Percentiles rank a stretch among this genome's conserved stretches.
Evolutionary conservation across 2,888 invertebrate genomes (phyloP).

Genomic region (Drosophila seclusa): DNA sequence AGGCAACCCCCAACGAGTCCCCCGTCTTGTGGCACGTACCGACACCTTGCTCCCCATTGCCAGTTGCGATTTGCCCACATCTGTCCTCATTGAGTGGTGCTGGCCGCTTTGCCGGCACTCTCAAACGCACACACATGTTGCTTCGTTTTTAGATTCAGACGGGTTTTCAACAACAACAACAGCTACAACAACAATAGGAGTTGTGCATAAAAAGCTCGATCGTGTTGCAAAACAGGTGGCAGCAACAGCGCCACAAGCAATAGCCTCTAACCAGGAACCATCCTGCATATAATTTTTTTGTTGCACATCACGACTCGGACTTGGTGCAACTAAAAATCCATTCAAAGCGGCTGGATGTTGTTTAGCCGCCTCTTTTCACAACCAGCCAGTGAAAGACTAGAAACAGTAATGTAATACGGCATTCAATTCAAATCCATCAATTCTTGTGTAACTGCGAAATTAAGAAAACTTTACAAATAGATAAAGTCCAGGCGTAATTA

Average conservation of each 20-base stretch:
- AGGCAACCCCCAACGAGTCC: conserved; percentile 38
- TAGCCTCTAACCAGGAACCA: conserved; percentile 55
- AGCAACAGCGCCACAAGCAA: conserved; percentile 10
- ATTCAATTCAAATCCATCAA: neutral
- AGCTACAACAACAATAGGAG: conserved; percentile 33
- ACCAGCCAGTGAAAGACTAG: neutral
- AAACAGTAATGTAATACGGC: conserved; percentile 10
- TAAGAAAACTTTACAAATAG: neutral
- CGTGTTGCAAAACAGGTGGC: conserved; percentile 68
- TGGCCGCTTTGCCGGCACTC: conserved; percentile 70
- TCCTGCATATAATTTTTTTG: conserved; percentile 46
- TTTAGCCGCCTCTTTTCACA: neutral
- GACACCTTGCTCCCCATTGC: conserved; percentile 18
- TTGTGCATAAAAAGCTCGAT: conserved; percentile 57
- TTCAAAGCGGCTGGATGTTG: conserved; percentile 14
- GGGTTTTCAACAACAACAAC: conserved; percentile 54
- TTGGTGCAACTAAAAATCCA: conserved; percentile 42
- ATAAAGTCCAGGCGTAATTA: neutral
- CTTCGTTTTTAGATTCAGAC: conserved; percentile 78
- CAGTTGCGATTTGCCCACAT: conserved; percentile 53
- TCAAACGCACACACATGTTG: conserved; percentile 75
- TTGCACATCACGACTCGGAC: conserved; percentile 43
- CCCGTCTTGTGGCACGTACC: conserved; percentile 13
- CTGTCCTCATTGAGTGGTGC: conserved; percentile 69
- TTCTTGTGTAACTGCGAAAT: neutral